phyloP scores from a whole-genome alignment of 2,888 invertebrate genomes.

The Melieria picta region DNA sequence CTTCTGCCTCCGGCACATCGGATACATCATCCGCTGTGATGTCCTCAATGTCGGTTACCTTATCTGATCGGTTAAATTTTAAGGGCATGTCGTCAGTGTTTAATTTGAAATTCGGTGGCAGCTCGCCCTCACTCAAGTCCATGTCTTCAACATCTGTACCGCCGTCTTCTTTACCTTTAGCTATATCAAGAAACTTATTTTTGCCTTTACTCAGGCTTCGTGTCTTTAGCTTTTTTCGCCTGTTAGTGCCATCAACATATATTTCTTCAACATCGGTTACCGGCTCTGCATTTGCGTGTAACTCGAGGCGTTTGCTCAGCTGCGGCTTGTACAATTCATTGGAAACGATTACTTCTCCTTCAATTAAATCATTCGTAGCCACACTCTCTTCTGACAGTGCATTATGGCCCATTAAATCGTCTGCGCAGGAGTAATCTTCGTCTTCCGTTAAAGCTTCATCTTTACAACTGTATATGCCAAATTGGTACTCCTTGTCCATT shows the following conservation, averaged over 20 bases:
- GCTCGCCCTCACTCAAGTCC: conserved; percentile 61
- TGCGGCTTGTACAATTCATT: conserved; percentile 58
- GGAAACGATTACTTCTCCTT: conserved; percentile 55
- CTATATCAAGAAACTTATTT: conserved; percentile 52
- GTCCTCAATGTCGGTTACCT: conserved; percentile 66
- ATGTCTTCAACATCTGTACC: conserved; percentile 66
- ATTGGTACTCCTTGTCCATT: conserved; percentile 61
- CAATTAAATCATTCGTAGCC: conserved; percentile 45
- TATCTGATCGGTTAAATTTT: conserved; percentile 35
- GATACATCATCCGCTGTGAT: conserved; percentile 64
- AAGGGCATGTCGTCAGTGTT: conserved; percentile 23
- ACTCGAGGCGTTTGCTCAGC: conserved; percentile 54
- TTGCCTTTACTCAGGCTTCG: conserved; percentile 58
- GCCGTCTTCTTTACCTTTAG: conserved; percentile 45
- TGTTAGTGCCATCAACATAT: conserved; percentile 56
- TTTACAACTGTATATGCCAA: conserved; percentile 60
- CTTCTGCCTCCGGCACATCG: conserved; percentile 48
- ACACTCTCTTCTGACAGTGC: conserved; percentile 43
- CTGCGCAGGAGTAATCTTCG: conserved; percentile 61
- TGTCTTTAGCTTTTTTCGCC: conserved; percentile 60
- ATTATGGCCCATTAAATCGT: conserved; percentile 48
- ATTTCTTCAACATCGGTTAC: conserved; percentile 68
- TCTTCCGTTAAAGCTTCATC: conserved; percentile 65
- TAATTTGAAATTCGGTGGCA: conserved; percentile 39
- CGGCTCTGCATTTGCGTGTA: conserved; percentile 59